Conservation (phyloP, 2,888 invertebrate species). For the Entomobrya multifasciata region DNA sequence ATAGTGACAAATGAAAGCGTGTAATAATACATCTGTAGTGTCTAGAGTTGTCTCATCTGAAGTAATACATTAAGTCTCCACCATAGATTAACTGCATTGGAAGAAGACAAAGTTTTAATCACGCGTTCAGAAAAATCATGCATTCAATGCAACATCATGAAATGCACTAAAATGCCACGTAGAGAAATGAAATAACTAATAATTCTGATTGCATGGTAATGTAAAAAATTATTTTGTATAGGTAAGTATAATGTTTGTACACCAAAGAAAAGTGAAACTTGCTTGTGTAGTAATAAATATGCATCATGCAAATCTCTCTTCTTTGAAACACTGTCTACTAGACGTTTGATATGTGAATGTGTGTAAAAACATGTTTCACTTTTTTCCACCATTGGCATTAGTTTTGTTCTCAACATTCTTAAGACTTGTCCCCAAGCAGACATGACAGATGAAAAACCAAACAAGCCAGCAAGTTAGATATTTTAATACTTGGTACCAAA, state of each 20-base stretch:
- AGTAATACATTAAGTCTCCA: background rate
- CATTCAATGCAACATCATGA: slow-evolving; percentile 1
- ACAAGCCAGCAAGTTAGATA: slow-evolving; percentile 20
- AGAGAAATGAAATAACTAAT: background rate
- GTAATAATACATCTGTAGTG: no score
- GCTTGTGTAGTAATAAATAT: background rate
- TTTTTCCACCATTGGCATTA: background rate
- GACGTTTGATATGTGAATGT: no score
- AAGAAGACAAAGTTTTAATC: slow-evolving; percentile 57
- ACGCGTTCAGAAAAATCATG: slow-evolving; percentile 44
- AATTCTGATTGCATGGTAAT: background rate
- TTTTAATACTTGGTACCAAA: background rate
- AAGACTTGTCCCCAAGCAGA: slow-evolving; percentile 16
- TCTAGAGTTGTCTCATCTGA: background rate
- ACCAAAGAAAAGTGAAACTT: no score
- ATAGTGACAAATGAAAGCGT: no score
- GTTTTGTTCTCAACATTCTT: slow-evolving; percentile 31
- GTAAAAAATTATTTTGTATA: no score
- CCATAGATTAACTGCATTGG: background rate
- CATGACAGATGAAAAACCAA: background rate
- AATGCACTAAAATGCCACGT: slow-evolving; percentile 47
- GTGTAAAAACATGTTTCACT: slow-evolving; percentile 8
- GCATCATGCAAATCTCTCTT: slow-evolving; percentile 13
- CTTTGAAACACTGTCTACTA: no score
- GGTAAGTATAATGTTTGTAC: no score